These are phyloP conservation scores for Hyperopisus bebe DNA, from an alignment of 2,113 vertebrate genomes.

Conservation along the genomic window DNA sequence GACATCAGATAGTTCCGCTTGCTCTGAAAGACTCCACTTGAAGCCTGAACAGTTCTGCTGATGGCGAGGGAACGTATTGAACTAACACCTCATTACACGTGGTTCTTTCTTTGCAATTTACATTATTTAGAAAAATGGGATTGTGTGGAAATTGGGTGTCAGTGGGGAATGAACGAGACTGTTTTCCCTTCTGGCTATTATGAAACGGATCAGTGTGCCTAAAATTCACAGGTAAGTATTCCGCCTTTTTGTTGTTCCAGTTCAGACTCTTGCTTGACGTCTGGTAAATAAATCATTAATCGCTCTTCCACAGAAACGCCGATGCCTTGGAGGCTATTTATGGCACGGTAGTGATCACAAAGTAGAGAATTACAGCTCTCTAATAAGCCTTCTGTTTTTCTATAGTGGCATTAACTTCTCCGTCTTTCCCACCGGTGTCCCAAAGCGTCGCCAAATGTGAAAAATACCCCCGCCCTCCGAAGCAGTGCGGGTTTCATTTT, in stretches of 20 bases:
- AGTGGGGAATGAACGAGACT: neutral
- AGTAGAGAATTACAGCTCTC: neutral
- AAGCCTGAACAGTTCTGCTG: neutral
- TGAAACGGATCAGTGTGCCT: neutral
- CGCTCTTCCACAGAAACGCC: neutral
- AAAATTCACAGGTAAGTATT: neutral
- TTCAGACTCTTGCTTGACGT: neutral
- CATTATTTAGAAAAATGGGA: neutral
- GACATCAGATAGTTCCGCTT: neutral
- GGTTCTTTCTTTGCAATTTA: neutral
- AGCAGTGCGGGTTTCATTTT: neutral
- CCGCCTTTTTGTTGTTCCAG: neutral
- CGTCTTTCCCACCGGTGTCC: neutral
- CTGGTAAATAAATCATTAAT: slow-evolving; percentile 12
- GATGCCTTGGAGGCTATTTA: neutral
- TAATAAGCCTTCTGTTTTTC: neutral
- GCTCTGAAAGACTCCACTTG: neutral
- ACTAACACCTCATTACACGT: neutral
- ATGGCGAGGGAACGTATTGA: neutral
- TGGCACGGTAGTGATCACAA: neutral
- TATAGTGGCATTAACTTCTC: neutral
- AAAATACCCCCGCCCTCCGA: neutral
- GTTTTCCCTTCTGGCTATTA: neutral
- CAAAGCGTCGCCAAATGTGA: neutral
- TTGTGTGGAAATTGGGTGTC: neutral